phyloP scores from a whole-genome alignment of 2,888 invertebrate genomes.

The Carpatolechia fugitivella region DNA sequence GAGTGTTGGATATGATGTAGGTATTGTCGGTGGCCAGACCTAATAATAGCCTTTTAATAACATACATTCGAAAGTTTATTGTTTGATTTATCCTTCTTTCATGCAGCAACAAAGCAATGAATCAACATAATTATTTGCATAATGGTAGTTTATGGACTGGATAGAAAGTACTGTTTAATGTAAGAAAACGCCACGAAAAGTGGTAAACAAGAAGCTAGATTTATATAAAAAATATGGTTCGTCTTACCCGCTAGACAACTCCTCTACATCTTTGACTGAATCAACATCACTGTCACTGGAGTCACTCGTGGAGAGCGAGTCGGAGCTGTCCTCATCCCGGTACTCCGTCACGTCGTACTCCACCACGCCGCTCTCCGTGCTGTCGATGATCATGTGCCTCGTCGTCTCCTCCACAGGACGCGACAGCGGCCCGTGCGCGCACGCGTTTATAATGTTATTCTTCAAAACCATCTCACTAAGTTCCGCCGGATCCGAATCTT shows the following conservation, averaged over 20 bases:
- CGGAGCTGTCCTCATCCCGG: constrained; percentile 58
- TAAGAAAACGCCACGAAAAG: no score
- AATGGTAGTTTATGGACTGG: no score
- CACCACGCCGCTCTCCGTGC: constrained; percentile 60
- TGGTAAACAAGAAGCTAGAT: no score
- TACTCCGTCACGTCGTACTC: constrained; percentile 72
- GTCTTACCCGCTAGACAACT: constrained; percentile 62
- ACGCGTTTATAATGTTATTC: constrained; percentile 74
- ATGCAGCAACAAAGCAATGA: no score
- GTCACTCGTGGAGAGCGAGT: constrained; percentile 54
- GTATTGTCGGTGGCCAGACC: no score
- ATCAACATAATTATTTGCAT: no score
- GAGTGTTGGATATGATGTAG: no score
- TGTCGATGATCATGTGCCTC: constrained; percentile 71
- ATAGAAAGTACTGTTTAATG: no score
- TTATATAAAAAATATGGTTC: no score
- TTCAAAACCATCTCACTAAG: constrained; percentile 73
- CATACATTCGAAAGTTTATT: no score
- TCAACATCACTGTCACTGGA: constrained; percentile 68
- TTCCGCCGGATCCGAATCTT: constrained; percentile 62
- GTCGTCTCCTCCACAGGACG: constrained; percentile 47
- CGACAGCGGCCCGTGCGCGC: constrained; percentile 68
- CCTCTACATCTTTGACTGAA: constrained; percentile 68
- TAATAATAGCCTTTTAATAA: no score
- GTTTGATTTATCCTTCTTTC: no score